phyloP scores from a whole-genome alignment of 2,888 invertebrate species.

The Sarcophaga subvicina region DNA sequence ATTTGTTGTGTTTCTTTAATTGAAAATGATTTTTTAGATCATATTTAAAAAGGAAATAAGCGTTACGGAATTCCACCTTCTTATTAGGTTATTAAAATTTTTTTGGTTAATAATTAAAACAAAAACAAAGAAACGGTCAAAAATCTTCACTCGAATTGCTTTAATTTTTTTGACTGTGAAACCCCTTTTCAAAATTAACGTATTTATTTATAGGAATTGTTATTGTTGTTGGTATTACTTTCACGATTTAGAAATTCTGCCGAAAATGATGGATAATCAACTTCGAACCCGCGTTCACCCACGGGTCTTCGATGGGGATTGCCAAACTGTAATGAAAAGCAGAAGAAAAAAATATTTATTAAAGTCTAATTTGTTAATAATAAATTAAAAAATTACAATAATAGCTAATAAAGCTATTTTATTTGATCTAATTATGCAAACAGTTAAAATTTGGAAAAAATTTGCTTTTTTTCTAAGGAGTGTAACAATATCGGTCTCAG shows the following conservation, averaged over 20 bases:
- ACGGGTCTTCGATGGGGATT: conserved; percentile 75
- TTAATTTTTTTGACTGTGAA: background rate
- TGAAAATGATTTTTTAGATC: background rate
- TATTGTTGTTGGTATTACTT: conserved; percentile 68
- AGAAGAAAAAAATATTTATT: conserved; percentile 16
- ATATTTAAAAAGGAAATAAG: background rate
- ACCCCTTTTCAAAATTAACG: background rate
- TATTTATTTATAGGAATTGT: conserved; percentile 60
- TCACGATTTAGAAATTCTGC: conserved; percentile 76
- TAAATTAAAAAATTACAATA: background rate
- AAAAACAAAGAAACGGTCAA: background rate
- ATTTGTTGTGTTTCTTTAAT: background rate
- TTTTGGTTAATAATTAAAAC: conserved; percentile 5
- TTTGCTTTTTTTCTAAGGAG: too few species aligned
- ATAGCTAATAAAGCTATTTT: too few species aligned
- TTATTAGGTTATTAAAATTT: background rate
- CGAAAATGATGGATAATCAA: conserved; percentile 77
- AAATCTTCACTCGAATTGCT: background rate
- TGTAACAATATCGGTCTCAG: too few species aligned
- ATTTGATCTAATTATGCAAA: too few species aligned
- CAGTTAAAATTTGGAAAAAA: too few species aligned
- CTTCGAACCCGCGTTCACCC: conserved; percentile 74
- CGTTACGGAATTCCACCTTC: background rate
- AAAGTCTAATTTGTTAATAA: background rate
- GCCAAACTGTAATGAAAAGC: conserved; percentile 73